phyloP scores from a whole-genome alignment of 2,113 vertebrate species.

The Rhadina sibilatrix region DNA sequence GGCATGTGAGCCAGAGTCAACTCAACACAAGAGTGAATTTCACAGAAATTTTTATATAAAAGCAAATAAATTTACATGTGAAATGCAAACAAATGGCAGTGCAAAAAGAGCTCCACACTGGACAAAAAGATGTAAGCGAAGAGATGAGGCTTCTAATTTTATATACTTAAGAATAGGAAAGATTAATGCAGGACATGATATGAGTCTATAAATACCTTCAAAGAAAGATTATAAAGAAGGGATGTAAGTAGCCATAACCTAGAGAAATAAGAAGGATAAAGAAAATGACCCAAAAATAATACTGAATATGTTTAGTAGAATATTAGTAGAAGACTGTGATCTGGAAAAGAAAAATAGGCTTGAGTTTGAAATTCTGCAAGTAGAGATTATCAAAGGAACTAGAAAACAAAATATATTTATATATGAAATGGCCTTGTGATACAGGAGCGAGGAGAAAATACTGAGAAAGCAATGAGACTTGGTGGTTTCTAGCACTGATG shows the following conservation, averaged over 20 bases:
- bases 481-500: background rate
- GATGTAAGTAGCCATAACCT: constrained; percentile 37
- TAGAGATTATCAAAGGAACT: background rate
- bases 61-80: background rate
- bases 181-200: constrained; percentile 27
- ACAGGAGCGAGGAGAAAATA: background rate
- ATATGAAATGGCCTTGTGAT: background rate
- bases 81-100: background rate
- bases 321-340: constrained; percentile 27
- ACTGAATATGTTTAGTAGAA: constrained; percentile 23
- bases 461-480: background rate
- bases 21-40: background rate
- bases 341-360: background rate
- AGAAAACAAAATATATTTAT: background rate
- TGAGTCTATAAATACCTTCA: constrained; percentile 51
- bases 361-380: background rate
- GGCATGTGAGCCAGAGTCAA: background rate
- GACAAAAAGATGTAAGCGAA: background rate
- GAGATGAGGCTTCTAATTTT: constrained; percentile 4
- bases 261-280: constrained; percentile 11
- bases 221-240: constrained; percentile 43
- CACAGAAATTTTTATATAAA: background rate
- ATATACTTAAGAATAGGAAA: constrained; percentile 28
- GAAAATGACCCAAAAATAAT: constrained; percentile 47
- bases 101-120: background rate